Conservation (phyloP, 92 coral and sea anemone species). For the Siderastrea siderea region DNA sequence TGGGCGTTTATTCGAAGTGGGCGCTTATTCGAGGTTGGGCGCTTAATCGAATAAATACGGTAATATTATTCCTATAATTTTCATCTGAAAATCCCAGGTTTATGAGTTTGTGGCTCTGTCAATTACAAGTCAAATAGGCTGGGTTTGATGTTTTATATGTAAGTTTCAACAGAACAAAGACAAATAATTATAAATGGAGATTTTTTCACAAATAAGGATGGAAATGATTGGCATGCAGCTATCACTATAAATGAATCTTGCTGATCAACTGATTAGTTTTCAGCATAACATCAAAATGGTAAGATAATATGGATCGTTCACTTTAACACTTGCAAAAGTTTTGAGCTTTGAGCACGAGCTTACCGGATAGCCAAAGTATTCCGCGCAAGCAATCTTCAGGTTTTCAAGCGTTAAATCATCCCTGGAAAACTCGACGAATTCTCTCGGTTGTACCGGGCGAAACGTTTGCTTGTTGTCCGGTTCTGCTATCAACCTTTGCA, state of each 20-base stretch:
- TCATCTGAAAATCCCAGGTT: constrained; percentile 11
- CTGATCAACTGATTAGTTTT: constrained; percentile 3
- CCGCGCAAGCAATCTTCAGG: constrained; percentile 66
- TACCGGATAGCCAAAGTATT: constrained; percentile 59
- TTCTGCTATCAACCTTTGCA: constrained; percentile 66
- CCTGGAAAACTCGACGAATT: constrained; percentile 58
- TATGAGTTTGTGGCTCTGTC: constrained; percentile 3
- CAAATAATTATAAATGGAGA: constrained; percentile 5
- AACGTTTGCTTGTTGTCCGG: constrained; percentile 73
- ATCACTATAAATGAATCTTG: constrained; percentile 6
- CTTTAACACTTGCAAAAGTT: constrained; percentile 6
- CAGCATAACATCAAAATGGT: constrained; percentile 1
- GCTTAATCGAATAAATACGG: too few species aligned
- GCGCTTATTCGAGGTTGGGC: not conserved
- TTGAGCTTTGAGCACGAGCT: constrained; percentile 54
- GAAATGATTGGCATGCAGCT: constrained; percentile 13
- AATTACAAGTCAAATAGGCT: constrained; percentile 9
- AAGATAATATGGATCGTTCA: constrained; percentile 10
- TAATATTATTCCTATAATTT: constrained; percentile 17
- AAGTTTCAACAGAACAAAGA: not conserved
- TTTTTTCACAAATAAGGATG: constrained; percentile 9
- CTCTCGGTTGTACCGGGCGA: constrained; percentile 64
- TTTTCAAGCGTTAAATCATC: constrained; percentile 63
- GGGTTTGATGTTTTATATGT: constrained; percentile 1
- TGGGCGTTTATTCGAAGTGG: too few species aligned